A percentile compares a stretch with the other conserved stretches of the same genome.
Conservation (phyloP, 2,888 invertebrate species). For the Agrotis ipsilon region DNA sequence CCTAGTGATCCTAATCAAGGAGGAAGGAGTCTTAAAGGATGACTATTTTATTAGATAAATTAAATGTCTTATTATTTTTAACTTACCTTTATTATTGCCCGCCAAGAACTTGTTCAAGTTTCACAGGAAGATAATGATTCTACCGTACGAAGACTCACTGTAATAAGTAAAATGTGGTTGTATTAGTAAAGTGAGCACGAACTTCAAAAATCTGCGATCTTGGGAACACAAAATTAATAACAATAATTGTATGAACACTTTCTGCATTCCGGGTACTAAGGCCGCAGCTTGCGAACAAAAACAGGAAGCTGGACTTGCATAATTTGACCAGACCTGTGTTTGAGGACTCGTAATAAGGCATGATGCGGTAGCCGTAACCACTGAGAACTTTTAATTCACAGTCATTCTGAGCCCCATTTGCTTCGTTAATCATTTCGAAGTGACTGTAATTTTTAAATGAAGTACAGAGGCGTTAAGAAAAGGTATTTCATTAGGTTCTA, state of each 20-base stretch:
- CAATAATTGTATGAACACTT: slow-evolving; percentile 30
- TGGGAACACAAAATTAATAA: slow-evolving; percentile 22
- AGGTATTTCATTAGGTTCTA: slow-evolving; percentile 6
- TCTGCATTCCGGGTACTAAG: slow-evolving; percentile 31
- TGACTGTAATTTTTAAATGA: slow-evolving; percentile 57
- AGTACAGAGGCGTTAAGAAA: slow-evolving; percentile 24
- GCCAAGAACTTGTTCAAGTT: not conserved
- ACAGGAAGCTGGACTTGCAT: slow-evolving; percentile 70
- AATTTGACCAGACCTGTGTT: slow-evolving; percentile 68
- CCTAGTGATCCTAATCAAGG: not conserved
- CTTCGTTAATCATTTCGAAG: slow-evolving; percentile 66
- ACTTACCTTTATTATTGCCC: not conserved
- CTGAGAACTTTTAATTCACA: slow-evolving; percentile 66
- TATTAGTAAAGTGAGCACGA: not conserved
- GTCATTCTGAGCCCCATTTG: slow-evolving; percentile 69
- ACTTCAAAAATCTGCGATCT: slow-evolving; percentile 1
- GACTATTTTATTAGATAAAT: not conserved
- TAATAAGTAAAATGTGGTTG: not conserved
- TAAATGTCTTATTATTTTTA: not conserved
- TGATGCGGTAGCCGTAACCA: slow-evolving; percentile 66
- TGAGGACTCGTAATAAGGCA: slow-evolving; percentile 70
- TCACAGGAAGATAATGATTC: not conserved
- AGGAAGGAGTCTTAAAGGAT: slow-evolving; percentile 12
- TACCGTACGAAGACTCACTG: not conserved
- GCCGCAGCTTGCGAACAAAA: slow-evolving; percentile 51